Evolutionary conservation across 2,888 invertebrate genomes (phyloP).

Genomic region (Drosophila recens): DNA sequence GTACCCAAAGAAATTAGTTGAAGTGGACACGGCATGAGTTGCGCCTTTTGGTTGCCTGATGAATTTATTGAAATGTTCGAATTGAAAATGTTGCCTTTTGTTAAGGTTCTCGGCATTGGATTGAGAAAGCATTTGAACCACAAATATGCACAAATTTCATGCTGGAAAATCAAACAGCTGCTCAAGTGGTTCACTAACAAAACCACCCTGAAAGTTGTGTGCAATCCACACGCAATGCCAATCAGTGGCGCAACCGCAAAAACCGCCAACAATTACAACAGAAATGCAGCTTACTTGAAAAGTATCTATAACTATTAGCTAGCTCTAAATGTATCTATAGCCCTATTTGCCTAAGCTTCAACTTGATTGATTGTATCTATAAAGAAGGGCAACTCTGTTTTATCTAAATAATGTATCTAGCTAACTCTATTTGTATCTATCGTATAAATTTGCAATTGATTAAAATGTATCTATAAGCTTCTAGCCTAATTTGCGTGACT

Average conservation of each 20-base stretch:
- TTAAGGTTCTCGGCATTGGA: slow-evolving; percentile 17
- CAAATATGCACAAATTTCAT: slow-evolving; percentile 66
- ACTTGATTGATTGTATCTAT: too few species aligned
- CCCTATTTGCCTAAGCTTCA: too few species aligned
- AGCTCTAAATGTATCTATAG: too few species aligned
- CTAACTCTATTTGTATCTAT: neutral
- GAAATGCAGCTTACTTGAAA: neutral
- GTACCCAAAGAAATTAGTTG: slow-evolving; percentile 65
- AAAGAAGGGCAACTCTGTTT: too few species aligned
- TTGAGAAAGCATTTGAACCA: slow-evolving; percentile 36
- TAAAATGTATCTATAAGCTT: neutral
- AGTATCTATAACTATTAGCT: slow-evolving; percentile 7
- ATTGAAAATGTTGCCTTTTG: slow-evolving; percentile 60
- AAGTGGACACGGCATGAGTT: slow-evolving; percentile 67
- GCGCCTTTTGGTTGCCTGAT: slow-evolving; percentile 52
- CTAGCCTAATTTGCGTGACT: neutral
- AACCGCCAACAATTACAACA: slow-evolving; percentile 7
- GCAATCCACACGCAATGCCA: slow-evolving; percentile 42
- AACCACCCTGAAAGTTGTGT: slow-evolving; percentile 39
- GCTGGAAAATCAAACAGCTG: slow-evolving; percentile 73
- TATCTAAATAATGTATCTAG: neutral
- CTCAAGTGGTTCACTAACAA: slow-evolving; percentile 42
- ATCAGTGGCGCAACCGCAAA: slow-evolving; percentile 45
- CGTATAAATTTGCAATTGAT: neutral
- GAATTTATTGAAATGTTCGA: slow-evolving; percentile 74